Conservation (phyloP, 2,888 invertebrate species). For the Cataglyphis rosenhaueri region DNA sequence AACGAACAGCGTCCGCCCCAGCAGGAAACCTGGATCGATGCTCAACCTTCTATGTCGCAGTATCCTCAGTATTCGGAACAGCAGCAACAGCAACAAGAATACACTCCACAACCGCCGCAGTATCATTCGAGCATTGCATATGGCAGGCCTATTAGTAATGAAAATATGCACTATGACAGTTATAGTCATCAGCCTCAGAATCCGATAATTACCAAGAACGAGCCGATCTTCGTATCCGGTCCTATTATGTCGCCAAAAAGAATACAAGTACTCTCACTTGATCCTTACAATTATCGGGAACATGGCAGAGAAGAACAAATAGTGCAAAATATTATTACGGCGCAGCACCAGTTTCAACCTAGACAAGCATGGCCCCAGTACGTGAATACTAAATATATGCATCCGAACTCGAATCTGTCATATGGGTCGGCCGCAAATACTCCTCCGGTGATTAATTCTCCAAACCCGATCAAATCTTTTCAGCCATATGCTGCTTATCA, state of each 20-base stretch:
- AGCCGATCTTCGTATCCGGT: slow-evolving; percentile 71
- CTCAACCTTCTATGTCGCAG: slow-evolving; percentile 78
- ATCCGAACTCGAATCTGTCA: slow-evolving; percentile 67
- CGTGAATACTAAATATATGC: slow-evolving; percentile 75
- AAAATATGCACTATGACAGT: slow-evolving; percentile 70
- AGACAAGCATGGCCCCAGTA: slow-evolving; percentile 79
- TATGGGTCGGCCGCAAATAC: slow-evolving; percentile 61
- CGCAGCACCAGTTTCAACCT: slow-evolving; percentile 78
- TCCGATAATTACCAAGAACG: slow-evolving; percentile 69
- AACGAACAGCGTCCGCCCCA: slow-evolving; percentile 86
- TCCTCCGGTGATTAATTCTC: slow-evolving; percentile 66
- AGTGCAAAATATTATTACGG: slow-evolving; percentile 70
- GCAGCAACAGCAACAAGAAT: slow-evolving; percentile 68
- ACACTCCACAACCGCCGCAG: slow-evolving; percentile 74
- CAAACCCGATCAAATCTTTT: slow-evolving; percentile 68
- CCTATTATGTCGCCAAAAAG: slow-evolving; percentile 66
- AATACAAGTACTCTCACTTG: slow-evolving; percentile 61
- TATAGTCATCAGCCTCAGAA: slow-evolving; percentile 72
- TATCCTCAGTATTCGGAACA: slow-evolving; percentile 76
- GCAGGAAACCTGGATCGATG: slow-evolving; percentile 82
- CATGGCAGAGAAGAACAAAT: slow-evolving; percentile 67
- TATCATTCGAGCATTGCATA: slow-evolving; percentile 75
- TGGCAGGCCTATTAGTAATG: slow-evolving; percentile 66
- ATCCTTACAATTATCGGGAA: slow-evolving; percentile 74
- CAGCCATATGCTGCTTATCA: slow-evolving; percentile 69